Conservation (phyloP, 1,140 invertebrate species). For the Aphaenogaster ashmeadi region DNA sequence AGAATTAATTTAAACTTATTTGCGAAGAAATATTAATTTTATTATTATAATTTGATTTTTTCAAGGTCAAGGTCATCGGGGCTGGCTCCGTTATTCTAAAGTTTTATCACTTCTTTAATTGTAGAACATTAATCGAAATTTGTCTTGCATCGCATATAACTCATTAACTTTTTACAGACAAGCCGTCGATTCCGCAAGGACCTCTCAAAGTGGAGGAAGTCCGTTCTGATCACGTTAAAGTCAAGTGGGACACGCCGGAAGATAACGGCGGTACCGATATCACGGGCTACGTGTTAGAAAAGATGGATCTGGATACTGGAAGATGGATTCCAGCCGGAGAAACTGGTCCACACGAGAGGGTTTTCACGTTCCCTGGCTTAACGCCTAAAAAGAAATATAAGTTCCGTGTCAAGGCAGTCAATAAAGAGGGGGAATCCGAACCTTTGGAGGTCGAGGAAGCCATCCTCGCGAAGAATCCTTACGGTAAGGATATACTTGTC, state of each 20-base stretch:
- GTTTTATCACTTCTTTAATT: too few species aligned
- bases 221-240: conserved; percentile 95
- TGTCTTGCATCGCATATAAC: not conserved
- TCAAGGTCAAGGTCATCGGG: too few species aligned
- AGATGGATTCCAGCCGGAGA: conserved; percentile 97
- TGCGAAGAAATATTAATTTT: not conserved
- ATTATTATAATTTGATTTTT: not conserved
- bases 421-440: conserved; percentile 99
- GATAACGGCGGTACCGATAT: conserved; percentile 97
- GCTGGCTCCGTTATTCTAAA: too few species aligned
- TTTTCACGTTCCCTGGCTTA: conserved; percentile 96
- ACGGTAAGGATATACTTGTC: conserved; percentile 89
- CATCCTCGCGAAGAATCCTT: conserved; percentile 98
- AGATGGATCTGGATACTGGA: conserved; percentile 97
- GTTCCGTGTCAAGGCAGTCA: conserved; percentile 99
- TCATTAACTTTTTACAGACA: conserved; percentile 88
- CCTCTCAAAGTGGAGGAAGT: conserved; percentile 96
- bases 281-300: conserved; percentile 98
- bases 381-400: conserved; percentile 99
- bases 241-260: conserved; percentile 98
- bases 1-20: not conserved
- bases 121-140: not conserved
- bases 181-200: conserved; percentile 94
- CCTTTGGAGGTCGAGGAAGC: conserved; percentile 96
- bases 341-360: conserved; percentile 93